phyloP scores from a whole-genome alignment of 2,113 vertebrate species.

The Chascanopsetta lugubris region DNA sequence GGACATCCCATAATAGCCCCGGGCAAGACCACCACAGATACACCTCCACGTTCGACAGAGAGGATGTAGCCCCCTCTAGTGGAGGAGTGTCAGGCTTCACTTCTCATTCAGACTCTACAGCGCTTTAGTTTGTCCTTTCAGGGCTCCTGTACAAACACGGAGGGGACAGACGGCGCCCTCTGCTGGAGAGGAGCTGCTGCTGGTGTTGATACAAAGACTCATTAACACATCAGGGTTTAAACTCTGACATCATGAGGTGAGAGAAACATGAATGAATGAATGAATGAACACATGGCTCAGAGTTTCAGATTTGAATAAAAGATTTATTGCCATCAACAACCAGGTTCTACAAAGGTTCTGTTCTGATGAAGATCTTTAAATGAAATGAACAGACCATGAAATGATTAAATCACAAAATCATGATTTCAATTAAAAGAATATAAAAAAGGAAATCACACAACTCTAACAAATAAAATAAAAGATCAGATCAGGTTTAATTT shows the following conservation, averaged over 20 bases:
- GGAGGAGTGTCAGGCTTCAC: no score
- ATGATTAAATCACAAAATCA: not conserved
- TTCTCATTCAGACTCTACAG: no score
- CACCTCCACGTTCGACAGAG: not conserved
- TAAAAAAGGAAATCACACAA: not conserved
- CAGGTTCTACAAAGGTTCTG: slow-evolving; percentile 2
- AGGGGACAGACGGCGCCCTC: no score
- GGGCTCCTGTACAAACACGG: no score
- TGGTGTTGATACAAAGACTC: no score
- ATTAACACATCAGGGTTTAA: no score
- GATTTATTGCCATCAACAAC: slow-evolving; percentile 32
- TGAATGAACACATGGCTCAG: not conserved
- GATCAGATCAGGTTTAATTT: not conserved
- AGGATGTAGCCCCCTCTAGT: no score
- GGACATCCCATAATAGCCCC: no score
- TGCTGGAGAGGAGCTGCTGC: no score
- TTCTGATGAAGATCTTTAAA: slow-evolving; percentile 26
- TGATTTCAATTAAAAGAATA: not conserved
- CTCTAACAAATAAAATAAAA: not conserved
- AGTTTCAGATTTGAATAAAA: not conserved
- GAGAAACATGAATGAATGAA: not conserved
- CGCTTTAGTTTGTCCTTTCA: no score
- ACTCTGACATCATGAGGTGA: no score
- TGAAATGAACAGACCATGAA: slow-evolving; percentile 22
- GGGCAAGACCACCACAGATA: not conserved